phyloP scores from a whole-genome alignment of 2,797 vertebrate species.

The Hyperoplus immaculatus region DNA sequence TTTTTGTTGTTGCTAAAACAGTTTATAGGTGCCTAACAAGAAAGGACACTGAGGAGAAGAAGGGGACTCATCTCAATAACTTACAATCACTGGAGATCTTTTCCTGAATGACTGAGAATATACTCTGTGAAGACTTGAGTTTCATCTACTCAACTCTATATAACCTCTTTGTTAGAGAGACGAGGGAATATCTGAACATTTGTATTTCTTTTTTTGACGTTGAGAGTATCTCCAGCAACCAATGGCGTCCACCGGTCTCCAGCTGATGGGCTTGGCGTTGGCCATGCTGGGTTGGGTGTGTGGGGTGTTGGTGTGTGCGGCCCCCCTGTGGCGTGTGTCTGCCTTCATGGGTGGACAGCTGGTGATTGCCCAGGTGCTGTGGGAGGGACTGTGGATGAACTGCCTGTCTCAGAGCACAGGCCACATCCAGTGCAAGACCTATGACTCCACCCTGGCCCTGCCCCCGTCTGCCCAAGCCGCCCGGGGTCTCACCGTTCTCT shows the following conservation, averaged over 20 bases:
- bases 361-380: constrained; percentile 91
- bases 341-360: constrained; percentile 83
- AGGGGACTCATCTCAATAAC: background rate
- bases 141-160: background rate
- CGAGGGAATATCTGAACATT: background rate
- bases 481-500: constrained; percentile 77
- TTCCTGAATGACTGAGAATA: constrained; percentile 12
- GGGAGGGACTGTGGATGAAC: constrained; percentile 97
- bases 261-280: constrained; percentile 91
- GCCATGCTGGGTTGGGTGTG: constrained; percentile 91
- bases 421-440: constrained; percentile 95
- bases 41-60: background rate
- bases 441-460: constrained; percentile 91
- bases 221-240: background rate
- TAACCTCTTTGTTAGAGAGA: background rate
- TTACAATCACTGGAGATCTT: background rate
- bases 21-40: background rate
- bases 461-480: constrained; percentile 74
- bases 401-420: constrained; percentile 92
- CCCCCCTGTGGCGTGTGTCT: constrained; percentile 83
- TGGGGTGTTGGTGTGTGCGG: constrained; percentile 79
- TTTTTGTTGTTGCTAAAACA: too few relatives aligned
- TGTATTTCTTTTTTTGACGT: background rate
- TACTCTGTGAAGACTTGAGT: background rate
- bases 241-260: constrained; percentile 93